Conservation (phyloP, 2,797 vertebrate genomes). For the Acanthurus lineatus region DNA sequence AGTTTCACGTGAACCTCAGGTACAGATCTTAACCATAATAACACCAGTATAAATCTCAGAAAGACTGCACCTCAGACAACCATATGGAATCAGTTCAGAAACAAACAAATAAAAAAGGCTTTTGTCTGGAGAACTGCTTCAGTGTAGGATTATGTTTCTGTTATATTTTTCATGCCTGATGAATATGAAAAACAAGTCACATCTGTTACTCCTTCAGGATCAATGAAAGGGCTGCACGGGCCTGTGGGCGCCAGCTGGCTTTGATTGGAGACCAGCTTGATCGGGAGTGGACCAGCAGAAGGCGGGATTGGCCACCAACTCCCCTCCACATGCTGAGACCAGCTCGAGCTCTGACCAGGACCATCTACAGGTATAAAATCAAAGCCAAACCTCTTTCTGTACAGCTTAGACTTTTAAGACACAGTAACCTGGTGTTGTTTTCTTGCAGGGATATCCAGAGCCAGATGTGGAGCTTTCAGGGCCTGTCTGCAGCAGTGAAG, state of each 20-base stretch:
- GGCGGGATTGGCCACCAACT: constrained; percentile 39
- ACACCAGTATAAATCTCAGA: not conserved
- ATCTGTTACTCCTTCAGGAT: constrained; percentile 45
- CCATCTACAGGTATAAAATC: constrained; percentile 72
- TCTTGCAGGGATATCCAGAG: constrained; percentile 69
- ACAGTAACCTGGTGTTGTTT: not conserved
- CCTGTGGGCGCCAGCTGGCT: constrained; percentile 89
- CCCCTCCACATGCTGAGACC: constrained; percentile 67
- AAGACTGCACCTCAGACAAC: not conserved
- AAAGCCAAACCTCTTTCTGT: not conserved
- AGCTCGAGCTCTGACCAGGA: constrained; percentile 69
- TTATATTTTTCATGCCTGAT: not conserved
- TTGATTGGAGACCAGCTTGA: constrained; percentile 91
- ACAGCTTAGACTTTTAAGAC: not conserved
- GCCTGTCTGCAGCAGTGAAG: constrained; percentile 66
- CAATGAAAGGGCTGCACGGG: constrained; percentile 73
- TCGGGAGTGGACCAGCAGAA: constrained; percentile 65
- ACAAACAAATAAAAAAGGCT: constrained; percentile 30
- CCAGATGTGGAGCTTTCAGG: constrained; percentile 64
- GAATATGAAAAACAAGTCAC: not conserved
- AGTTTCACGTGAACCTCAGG: constrained; percentile 75
- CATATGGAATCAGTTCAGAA: not conserved
- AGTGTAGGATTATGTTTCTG: not conserved
- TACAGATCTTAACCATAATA: constrained; percentile 45
- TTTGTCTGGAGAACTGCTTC: not conserved